Conservation (phyloP, 2,888 invertebrate species). For the Aromia moschata region DNA sequence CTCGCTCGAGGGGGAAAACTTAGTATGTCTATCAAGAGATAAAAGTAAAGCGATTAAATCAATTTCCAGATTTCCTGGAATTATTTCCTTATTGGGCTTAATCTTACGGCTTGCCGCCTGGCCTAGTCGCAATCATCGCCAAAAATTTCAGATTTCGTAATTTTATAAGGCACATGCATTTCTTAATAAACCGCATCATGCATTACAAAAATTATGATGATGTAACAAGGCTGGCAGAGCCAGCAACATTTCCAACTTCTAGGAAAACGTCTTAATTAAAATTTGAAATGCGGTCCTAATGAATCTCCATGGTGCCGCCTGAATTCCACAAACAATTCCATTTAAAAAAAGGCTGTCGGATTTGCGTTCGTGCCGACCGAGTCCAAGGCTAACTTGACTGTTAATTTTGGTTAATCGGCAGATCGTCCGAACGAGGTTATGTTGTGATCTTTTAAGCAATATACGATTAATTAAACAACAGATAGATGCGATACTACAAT, state of each 20-base stretch:
- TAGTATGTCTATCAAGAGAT: too few species aligned
- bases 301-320: slow-evolving; percentile 10
- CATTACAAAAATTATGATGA: too few species aligned
- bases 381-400: slow-evolving; percentile 51
- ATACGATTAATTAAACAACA: slow-evolving; percentile 24
- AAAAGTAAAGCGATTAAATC: too few species aligned
- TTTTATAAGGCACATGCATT: too few species aligned
- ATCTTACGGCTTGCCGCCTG: too few species aligned
- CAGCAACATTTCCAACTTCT: not conserved
- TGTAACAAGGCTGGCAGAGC: not conserved
- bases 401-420: slow-evolving; percentile 51
- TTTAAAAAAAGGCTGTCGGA: slow-evolving; percentile 32
- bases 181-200: too few species aligned
- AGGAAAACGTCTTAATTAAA: slow-evolving; percentile 7
- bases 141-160: too few species aligned
- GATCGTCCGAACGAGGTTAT: slow-evolving; percentile 39
- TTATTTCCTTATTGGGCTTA: too few species aligned
- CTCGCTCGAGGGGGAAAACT: too few species aligned
- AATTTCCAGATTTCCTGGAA: too few species aligned
- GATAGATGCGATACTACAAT: slow-evolving; percentile 11
- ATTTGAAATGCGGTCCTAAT: slow-evolving; percentile 6
- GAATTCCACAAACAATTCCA: slow-evolving; percentile 30
- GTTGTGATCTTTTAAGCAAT: slow-evolving; percentile 32
- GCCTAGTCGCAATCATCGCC: too few species aligned
- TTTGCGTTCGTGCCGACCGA: slow-evolving; percentile 33